phyloP scores from a whole-genome alignment of 2,888 invertebrate genomes.

The Eupithecia dodoneata region DNA sequence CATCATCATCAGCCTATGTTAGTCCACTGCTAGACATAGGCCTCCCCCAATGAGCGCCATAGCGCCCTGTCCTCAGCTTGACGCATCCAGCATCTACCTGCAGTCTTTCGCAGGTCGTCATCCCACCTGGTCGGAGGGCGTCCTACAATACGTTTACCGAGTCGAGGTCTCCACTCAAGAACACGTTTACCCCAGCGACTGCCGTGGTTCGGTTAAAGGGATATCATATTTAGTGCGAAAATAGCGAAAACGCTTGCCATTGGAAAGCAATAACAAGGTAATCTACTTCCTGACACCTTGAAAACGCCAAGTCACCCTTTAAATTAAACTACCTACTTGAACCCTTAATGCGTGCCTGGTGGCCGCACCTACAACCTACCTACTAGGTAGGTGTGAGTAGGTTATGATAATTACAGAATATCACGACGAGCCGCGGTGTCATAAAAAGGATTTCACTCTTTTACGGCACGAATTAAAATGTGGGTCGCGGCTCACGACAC shows the following conservation, averaged over 20 bases:
- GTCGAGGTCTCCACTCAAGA: too few species aligned
- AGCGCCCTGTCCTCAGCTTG: too few species aligned
- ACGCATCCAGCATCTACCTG: too few species aligned
- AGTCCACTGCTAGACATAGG: too few species aligned
- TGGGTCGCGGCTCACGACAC: background rate
- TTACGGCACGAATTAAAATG: slow-evolving; percentile 1
- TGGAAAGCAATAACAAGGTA: background rate
- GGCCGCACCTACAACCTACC: background rate
- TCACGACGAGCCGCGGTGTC: background rate
- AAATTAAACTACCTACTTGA: background rate
- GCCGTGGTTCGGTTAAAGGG: too few species aligned
- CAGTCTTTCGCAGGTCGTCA: too few species aligned
- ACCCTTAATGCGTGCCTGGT: background rate
- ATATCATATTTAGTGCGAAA: background rate
- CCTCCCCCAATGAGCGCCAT: too few species aligned
- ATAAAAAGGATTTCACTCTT: slow-evolving; percentile 10
- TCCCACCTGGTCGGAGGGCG: too few species aligned
- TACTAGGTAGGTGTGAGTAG: background rate
- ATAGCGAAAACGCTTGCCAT: background rate
- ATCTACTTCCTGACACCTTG: background rate
- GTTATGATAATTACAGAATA: slow-evolving; percentile 5
- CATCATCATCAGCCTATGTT: too few species aligned
- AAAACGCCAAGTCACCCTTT: background rate
- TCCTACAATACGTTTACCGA: too few species aligned
- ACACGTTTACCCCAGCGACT: too few species aligned